Base-by-base conservation (phyloP, 2,113 vertebrate species). In the Condylura cristata region DNA sequence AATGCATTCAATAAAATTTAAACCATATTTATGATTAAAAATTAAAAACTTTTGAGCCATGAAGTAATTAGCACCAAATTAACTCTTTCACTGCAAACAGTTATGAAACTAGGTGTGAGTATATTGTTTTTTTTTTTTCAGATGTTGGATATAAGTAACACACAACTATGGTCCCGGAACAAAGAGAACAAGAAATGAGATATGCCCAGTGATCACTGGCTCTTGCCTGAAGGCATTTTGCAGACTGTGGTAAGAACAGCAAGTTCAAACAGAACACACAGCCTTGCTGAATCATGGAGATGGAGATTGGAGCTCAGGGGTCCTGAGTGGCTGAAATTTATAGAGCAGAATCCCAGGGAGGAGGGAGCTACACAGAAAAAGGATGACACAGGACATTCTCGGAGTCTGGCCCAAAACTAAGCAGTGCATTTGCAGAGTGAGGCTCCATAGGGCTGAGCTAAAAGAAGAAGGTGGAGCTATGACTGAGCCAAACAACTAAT, bases 11-110 rank as follows among this genome's bases (percentile, higher is more conserved):
- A 90, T 95, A 95, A 93, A 84, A 78, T 95, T 89, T 90, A 92
- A 95, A 95, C 74, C 68, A 90, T 56, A 88, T 88, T 93, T 91
- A 89, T 81, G 85, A 90, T 92, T 95, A 92, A 90, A 95, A 95
- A 61, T 60, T 20, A 92, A 90, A 93, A 91, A 39, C 66, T 87
- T 46, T 81, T 92, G 41, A 48, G 32, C 37, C 24, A 26, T 81
- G 80, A 85, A 95, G 65, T 86, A 87, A 92, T 96, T 92, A 78
- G 83, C 48, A 83, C 14, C 71, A 84, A 48, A 84, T 87, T 75
- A 95, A 51, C 34, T 93, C 68, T 95, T 95, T 51, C 39, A 78
- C 61, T 82, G 56, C 30, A 82, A 88, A 58, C 48, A 94, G 37
- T 51, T 78, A 84, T 84, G 79, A 84, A 75, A 41, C 41, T 82